Conservation (phyloP, 2,113 vertebrate genomes). For the Myotis davidii region DNA sequence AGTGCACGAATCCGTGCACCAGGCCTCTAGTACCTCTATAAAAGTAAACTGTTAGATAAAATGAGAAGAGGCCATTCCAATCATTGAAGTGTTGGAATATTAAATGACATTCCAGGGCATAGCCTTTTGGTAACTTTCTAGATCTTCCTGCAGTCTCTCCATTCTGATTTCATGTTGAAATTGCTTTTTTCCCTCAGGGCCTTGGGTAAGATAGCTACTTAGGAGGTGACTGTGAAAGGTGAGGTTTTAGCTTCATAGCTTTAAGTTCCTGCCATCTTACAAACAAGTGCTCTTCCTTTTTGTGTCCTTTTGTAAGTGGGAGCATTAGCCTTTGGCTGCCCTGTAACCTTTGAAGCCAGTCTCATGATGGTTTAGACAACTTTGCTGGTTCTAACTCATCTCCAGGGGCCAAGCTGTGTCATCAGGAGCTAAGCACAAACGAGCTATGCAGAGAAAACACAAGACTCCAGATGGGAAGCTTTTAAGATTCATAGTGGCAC, state of each 20-base stretch:
- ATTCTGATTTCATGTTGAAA: conserved; percentile 89
- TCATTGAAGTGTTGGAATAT: conserved; percentile 87
- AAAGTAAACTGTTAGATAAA: conserved; percentile 84
- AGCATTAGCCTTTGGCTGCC: conserved; percentile 35
- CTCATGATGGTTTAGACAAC: neutral
- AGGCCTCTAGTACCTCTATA: conserved; percentile 79
- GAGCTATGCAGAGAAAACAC: conserved; percentile 41
- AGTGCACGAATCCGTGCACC: too few relatives aligned
- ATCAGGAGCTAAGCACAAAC: conserved; percentile 44
- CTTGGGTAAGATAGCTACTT: conserved; percentile 80
- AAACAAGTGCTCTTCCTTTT: conserved; percentile 48
- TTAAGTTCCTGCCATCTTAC: conserved; percentile 75
- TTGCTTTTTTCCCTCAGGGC: conserved; percentile 70
- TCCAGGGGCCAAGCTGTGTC: neutral
- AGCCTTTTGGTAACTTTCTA: conserved; percentile 88
- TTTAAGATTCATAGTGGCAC: conserved; percentile 12
- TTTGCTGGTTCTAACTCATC: conserved; percentile 41
- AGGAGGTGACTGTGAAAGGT: conserved; percentile 79
- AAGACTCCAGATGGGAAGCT: neutral
- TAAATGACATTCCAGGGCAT: conserved; percentile 95
- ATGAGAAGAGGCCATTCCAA: conserved; percentile 89
- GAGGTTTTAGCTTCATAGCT: conserved; percentile 75
- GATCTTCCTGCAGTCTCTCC: conserved; percentile 78
- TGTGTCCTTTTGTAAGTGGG: conserved; percentile 14
- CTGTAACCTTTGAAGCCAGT: conserved; percentile 36